Percentiles rank a stretch among this genome's conserved stretches.
Conservation (phyloP, 2,888 invertebrate genomes). For the Dendrolimus houi region DNA sequence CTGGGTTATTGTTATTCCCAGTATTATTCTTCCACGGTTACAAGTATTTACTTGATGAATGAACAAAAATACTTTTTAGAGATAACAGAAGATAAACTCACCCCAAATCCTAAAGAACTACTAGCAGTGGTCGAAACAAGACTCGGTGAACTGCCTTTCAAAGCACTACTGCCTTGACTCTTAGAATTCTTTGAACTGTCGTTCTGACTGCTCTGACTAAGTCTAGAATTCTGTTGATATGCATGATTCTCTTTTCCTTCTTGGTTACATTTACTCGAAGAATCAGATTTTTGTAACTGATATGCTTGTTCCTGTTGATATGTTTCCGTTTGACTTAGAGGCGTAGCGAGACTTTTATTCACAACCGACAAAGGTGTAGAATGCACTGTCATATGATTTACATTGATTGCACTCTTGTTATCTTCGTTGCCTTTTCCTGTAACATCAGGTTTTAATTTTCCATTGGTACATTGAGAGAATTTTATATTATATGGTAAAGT, state of each 20-base stretch:
- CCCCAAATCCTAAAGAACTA: slow-evolving; percentile 68
- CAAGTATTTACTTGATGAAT: too few species aligned
- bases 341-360: slow-evolving; percentile 80
- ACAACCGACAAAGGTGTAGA: slow-evolving; percentile 71
- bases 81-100: slow-evolving; percentile 27
- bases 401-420: slow-evolving; percentile 54
- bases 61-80: too few species aligned
- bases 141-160: slow-evolving; percentile 63
- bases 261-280: slow-evolving; percentile 67
- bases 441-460: slow-evolving; percentile 54
- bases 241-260: slow-evolving; percentile 75
- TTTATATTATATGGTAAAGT: slow-evolving; percentile 93
- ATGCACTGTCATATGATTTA: slow-evolving; percentile 74
- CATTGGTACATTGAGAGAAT: slow-evolving; percentile 79
- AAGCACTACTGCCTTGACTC: slow-evolving; percentile 37
- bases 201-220: slow-evolving; percentile 57
- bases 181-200: slow-evolving; percentile 49
- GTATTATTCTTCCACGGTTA: too few species aligned
- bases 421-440: slow-evolving; percentile 58
- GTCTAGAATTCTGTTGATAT: slow-evolving; percentile 69
- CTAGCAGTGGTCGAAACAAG: slow-evolving; percentile 51
- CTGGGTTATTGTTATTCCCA: too few species aligned
- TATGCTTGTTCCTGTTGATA: slow-evolving; percentile 72
- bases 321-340: slow-evolving; percentile 76
- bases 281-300: slow-evolving; percentile 73